Evolutionary conservation across 2,888 invertebrate species (phyloP), one percentile per base, ranked within the genome.

Genomic region (Parochlus steinenii): DNA sequence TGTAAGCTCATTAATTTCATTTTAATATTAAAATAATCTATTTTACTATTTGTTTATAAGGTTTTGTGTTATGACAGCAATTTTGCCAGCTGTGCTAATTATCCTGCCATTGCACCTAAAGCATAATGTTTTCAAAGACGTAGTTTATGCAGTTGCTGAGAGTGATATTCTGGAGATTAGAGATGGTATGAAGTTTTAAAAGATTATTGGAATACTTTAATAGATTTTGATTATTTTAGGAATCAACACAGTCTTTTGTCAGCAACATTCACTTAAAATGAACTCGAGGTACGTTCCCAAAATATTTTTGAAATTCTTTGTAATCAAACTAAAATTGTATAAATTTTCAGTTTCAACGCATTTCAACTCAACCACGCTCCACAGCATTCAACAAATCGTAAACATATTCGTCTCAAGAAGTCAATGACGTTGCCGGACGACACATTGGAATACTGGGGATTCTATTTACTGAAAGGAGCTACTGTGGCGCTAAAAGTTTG

Each of bases 401-500:
- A 78, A 54, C 80, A 81, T 48, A 74, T 82, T 44, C 62, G 74
- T 43, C 58, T 85, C 45, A 79, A 74, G 52, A 85, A 85, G 50
- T 80, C 80, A 5, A 81, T 86, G 78, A 67, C 65, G 3, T 56
- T 86, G 41, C 82, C 81, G 1, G 85, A 85, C 53, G 85, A 85
- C 47, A 82, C 83, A 7, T 57, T 85, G 22, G 85, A 86, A 54
- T 86, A 85, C 54, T 86, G 83, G 83, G 83, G 85, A 3, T 85
- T 86, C 58, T 85, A 78, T 58, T 61, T 86, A 30, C 61, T 81
- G 31, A 71, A 74, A 55, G 83, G 82, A 16, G 81, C 85, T 2
- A 69, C 68, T 8, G 82, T 86, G 3, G 69, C 71, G 43, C 58
- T 86, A 16, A 77, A 79, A 48, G 76, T 79, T 28, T 86, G 85